Evolutionary conservation across 2,888 invertebrate species (phyloP), one percentile per base, ranked within the genome.

Genomic region (Isoperla grammatica): DNA sequence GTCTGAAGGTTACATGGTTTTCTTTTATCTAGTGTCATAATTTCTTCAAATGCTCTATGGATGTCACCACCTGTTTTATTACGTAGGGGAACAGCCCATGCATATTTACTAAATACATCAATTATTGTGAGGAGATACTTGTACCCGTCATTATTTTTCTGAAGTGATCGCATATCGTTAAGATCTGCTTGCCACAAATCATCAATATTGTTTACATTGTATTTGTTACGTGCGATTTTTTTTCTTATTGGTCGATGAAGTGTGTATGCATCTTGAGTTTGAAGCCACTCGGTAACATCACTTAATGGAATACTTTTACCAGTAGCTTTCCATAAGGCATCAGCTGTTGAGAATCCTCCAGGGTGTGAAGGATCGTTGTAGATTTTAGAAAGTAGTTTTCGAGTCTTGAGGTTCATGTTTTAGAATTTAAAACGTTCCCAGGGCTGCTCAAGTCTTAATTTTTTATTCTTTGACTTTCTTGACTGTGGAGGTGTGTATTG

Each of bases 1-100:
- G 67, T 63, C 42, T 68, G 67, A 9, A 67, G 22, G 13, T 45
- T 13, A 4, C 6, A 19, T 15, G 65, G 54, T 5, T 65, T 53
- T 0, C 63, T 65, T 11, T 60, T 12, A 6, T 43, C 50, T 4
- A 57, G 23, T 20, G 43, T 56, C 6, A 69, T 60, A 43, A 69
- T 67, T 19, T 61, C 53, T 8, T 59, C 40, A 58, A 69, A 68
- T 0, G 57, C 67, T 17, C 50, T 3, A 19, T 8, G 2, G 11
- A 45, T 17, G 3, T 13, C 15, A 13, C 6, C 45, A 3, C 45
- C 45, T 5, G 45, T 45, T 19, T 45, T 45, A 11, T 19, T 45
- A 11, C 11, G 11, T 11, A 45, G 19, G 2, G 45, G 45, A 11
- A 45, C 45, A 3, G 17, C 19, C 45, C 45, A 45, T 5, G 17